Percentiles rank a stretch among this genome's conserved stretches.
Evolutionary conservation across 2,888 invertebrate species (phyloP).

Genomic region (Microchrysa polita): DNA sequence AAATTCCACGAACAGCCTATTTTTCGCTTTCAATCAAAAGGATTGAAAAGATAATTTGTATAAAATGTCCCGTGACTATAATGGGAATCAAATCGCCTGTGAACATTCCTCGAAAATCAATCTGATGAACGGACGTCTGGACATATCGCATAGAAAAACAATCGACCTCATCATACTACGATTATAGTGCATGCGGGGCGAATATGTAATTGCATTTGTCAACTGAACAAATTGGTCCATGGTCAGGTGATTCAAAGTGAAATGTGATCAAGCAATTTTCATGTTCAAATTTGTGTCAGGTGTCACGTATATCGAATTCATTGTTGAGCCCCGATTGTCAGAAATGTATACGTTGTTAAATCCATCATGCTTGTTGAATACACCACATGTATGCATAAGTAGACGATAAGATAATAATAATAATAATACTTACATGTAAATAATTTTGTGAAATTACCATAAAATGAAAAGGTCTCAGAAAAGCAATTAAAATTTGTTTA

Average conservation of each 20-base stretch:
- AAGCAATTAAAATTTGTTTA: no score
- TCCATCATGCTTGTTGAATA: constrained; percentile 7
- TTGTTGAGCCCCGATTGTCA: neutral
- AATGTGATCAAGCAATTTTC: constrained; percentile 40
- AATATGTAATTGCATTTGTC: constrained; percentile 48
- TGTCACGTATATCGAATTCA: constrained; percentile 21
- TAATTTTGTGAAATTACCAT: no score
- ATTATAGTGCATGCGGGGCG: neutral
- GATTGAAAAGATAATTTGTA: neutral
- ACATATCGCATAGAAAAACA: constrained; percentile 15
- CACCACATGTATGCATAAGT: no score
- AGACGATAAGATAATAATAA: no score
- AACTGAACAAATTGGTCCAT: constrained; percentile 48
- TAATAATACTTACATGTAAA: no score
- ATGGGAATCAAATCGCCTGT: neutral
- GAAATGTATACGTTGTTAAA: neutral
- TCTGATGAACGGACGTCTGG: constrained; percentile 10
- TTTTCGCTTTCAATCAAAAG: neutral
- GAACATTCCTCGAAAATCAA: constrained; percentile 3
- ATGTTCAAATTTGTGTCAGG: constrained; percentile 40
- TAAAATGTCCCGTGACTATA: neutral
- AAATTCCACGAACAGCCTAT: constrained; percentile 3
- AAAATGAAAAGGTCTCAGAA: no score
- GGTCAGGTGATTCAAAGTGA: constrained; percentile 25
- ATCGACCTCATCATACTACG: no score